Conservation (phyloP, 2,888 invertebrate genomes). For the Tetheella fluctuosa region DNA sequence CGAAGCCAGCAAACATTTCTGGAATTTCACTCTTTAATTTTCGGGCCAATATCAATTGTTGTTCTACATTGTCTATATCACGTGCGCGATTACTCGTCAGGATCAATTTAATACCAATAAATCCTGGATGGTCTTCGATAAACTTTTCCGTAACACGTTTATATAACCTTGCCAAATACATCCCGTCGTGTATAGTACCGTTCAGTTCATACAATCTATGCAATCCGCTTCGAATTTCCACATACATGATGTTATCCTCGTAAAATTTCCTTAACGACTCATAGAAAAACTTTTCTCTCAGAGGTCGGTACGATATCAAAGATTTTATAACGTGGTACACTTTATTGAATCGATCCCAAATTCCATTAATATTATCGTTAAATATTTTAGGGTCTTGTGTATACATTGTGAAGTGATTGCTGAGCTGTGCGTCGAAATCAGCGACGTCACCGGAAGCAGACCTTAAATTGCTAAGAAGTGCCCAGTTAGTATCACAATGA, state of each 20-base stretch:
- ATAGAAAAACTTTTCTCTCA: constrained; percentile 86
- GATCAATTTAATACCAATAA: constrained; percentile 87
- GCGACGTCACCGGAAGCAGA: constrained; percentile 66
- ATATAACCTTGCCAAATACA: constrained; percentile 83
- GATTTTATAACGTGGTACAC: constrained; percentile 81
- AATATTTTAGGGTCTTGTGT: constrained; percentile 63
- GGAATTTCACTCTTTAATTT: constrained; percentile 82
- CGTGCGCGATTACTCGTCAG: constrained; percentile 65
- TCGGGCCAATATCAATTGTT: constrained; percentile 62
- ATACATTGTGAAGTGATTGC: constrained; percentile 81
- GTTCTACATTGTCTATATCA: constrained; percentile 61
- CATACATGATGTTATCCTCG: constrained; percentile 88
- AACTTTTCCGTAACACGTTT: constrained; percentile 84
- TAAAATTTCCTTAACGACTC: constrained; percentile 85
- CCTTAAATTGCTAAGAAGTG: constrained; percentile 74
- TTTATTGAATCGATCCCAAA: constrained; percentile 85
- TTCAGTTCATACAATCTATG: constrained; percentile 86
- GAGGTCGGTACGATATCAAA: constrained; percentile 85
- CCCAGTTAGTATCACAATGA: constrained; percentile 75
- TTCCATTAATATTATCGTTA: constrained; percentile 78
- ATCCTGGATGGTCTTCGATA: constrained; percentile 84
- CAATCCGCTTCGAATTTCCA: constrained; percentile 87
- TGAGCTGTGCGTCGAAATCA: constrained; percentile 80
- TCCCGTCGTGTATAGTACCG: constrained; percentile 77
- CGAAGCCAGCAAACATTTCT: constrained; percentile 89